Evolutionary conservation across 2,797 vertebrate species (phyloP).

Genomic region (Natrix natrix): DNA sequence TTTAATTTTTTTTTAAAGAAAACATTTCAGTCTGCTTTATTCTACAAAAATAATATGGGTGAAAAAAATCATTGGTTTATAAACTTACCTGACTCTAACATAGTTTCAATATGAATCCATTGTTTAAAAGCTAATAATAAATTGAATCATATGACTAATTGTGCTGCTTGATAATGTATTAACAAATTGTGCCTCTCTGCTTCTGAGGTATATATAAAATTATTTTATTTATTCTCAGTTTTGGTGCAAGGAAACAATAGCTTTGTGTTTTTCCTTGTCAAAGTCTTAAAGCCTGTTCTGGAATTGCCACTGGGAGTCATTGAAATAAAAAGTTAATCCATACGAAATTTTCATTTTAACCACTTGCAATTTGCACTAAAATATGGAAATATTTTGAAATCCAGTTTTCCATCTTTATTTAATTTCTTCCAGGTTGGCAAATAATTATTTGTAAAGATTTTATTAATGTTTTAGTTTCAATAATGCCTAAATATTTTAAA

Average conservation of each 20-base stretch:
- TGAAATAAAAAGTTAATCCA: neutral
- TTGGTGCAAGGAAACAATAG: neutral
- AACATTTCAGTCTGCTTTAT: neutral
- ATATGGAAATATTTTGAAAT: neutral
- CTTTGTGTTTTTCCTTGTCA: neutral
- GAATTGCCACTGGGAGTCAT: neutral
- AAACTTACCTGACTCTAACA: neutral
- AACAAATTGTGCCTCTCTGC: neutral
- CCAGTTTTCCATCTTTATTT: neutral
- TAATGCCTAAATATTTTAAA: neutral
- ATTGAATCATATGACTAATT: neutral
- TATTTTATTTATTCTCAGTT: neutral
- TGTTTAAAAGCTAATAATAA: neutral
- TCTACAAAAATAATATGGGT: neutral
- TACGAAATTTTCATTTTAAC: neutral
- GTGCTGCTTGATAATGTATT: neutral
- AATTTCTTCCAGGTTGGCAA: neutral
- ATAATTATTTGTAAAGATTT: neutral
- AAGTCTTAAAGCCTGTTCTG: neutral
- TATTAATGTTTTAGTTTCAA: neutral
- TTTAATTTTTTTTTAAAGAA: neutral
- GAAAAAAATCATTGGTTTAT: neutral
- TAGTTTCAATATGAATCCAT: neutral
- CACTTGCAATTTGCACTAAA: neutral
- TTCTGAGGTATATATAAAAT: neutral